Evolutionary conservation across 64 coral and sea anemone species (phyloP).

Genomic region (Cladopsammia gracilis): DNA sequence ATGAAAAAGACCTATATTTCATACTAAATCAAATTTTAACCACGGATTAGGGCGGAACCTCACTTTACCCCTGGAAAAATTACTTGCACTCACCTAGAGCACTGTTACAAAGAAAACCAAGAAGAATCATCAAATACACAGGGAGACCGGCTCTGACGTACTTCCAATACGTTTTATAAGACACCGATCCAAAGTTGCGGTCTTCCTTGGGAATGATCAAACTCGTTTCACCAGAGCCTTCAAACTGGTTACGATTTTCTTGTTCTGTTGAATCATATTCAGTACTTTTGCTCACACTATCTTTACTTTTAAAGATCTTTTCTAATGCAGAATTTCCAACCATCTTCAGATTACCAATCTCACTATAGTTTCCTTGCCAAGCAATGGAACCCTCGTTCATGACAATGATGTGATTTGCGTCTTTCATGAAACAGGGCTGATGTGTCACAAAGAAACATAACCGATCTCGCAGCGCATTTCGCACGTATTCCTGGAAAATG

Average conservation of each 20-base stretch:
- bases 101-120: background rate
- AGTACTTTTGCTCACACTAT: background rate
- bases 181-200: constrained; percentile 18
- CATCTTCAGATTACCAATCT: background rate
- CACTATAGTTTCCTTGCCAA: background rate
- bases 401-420: background rate
- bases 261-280: background rate
- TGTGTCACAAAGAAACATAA: background rate
- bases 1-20: too few relatives aligned
- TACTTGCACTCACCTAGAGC: background rate
- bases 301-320: background rate
- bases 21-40: too few relatives aligned
- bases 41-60: too few relatives aligned
- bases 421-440: background rate
- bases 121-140: background rate
- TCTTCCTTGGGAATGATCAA: constrained; percentile 1
- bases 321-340: background rate
- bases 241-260: background rate
- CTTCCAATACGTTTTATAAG: constrained; percentile 34
- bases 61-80: too few relatives aligned
- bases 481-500: background rate
- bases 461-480: background rate
- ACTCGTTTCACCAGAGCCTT: background rate
- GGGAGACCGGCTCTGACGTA: constrained; percentile 24
- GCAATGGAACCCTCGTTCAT: constrained; percentile 1